Percentiles rank a stretch among this genome's conserved stretches.
phyloP scores from a whole-genome alignment of 2,797 vertebrate species.

The Eospalax fontanierii region DNA sequence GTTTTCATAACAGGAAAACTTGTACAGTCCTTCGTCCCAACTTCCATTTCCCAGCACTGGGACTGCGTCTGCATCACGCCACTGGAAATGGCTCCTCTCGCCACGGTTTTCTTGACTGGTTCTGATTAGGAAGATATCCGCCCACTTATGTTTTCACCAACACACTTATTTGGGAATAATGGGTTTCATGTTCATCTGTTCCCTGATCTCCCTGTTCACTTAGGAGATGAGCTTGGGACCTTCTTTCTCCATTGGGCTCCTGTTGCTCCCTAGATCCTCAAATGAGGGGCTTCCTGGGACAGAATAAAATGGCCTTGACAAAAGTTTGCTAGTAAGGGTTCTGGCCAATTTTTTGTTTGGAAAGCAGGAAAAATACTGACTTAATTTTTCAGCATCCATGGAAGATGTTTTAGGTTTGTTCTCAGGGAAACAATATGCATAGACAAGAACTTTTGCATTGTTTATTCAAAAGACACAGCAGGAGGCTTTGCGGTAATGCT shows the following conservation, averaged over 20 bases:
- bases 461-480: not conserved
- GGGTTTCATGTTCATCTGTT: not conserved
- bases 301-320: not conserved
- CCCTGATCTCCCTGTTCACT: not conserved
- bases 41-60: not conserved
- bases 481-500: not conserved
- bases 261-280: not conserved
- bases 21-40: not conserved
- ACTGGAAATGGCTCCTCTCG: rapidly evolving
- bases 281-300: not conserved
- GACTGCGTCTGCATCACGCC: not conserved
- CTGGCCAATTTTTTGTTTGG: not conserved
- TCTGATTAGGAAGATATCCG: not conserved
- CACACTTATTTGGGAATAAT: not conserved
- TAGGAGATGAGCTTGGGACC: not conserved
- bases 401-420: not conserved
- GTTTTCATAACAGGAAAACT: slow-evolving; percentile 70
- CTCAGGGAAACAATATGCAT: not conserved
- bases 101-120: not conserved
- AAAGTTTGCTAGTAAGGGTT: not conserved
- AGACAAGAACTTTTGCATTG: too few relatives aligned
- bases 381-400: not conserved
- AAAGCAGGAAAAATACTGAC: not conserved
- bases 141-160: not conserved
- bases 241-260: not conserved